Base-by-base conservation (phyloP, 2,888 invertebrate genomes). In the Deilephila elpenor region DNA sequence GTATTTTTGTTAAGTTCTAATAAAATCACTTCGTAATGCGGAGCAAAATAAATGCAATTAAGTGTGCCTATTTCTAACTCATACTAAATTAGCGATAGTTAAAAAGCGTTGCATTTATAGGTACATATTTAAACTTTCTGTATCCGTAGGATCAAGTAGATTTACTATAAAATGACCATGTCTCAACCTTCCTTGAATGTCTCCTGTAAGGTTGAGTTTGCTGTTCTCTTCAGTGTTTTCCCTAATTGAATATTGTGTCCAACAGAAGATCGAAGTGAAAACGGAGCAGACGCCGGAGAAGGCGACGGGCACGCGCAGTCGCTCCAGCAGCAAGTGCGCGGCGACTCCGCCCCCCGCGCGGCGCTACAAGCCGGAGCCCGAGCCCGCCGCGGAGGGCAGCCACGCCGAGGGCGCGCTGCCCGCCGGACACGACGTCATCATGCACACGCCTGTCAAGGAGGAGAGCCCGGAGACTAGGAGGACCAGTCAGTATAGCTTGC, bases 201-300 rank as follows among this genome's bases (percentile, higher is more conserved):
- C 60, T 60, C 3, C 11, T 11, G 5, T 17, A 25, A n/a, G 5
- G 20, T n/a, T 59, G 20, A 59, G 7, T 59, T 19, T 1, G 19
- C 59, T 25, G 25, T 25, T 25, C 25, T 25, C 25, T 25, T 25
- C 25, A 25, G 25, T 25, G 25, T 25, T 25, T 25, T 25, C 25
- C 25, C 25, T 25, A 25, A 25, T 25, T 25, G 25, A 25, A 25
- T 25, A 25, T 32, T 29, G n/a, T 53, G 25, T 20, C 72, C 74
- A 71, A 14, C 84, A 95, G 95, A 95, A 95, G 84, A 90, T 95
- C 73, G 95, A 95, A 83, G 88, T 92, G 32, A 95, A 95, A 82
- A 81, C 80, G 5, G 94, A 94, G 37, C 89, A 89, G 75, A 94
- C 94, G 0, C 94, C 94, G 0, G 95, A 95, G 77, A 93, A 94